These are phyloP conservation scores for Lasius platythorax DNA, from an alignment of 2,888 invertebrate species.

Conservation along the genomic window DNA sequence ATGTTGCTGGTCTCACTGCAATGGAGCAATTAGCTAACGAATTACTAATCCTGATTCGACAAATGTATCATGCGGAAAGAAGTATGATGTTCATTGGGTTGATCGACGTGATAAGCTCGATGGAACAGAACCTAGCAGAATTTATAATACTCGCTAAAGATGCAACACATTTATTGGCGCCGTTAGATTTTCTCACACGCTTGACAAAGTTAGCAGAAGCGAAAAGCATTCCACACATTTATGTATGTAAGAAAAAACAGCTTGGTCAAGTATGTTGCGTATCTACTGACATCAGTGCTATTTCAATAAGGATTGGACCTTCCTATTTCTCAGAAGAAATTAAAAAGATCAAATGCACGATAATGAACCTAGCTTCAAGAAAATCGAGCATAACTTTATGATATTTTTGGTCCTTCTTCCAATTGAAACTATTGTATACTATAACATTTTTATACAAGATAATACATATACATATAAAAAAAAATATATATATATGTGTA, in stretches of 20 bases:
- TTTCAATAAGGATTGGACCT: slow-evolving; percentile 40
- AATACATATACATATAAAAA: not conserved
- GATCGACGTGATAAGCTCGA: slow-evolving; percentile 12
- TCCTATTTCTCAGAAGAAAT: slow-evolving; percentile 30
- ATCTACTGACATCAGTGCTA: slow-evolving; percentile 5
- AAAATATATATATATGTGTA: not conserved
- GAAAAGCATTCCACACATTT: slow-evolving; percentile 9
- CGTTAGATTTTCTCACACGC: slow-evolving; percentile 29
- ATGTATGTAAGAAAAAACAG: slow-evolving; percentile 7
- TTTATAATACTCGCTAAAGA: slow-evolving; percentile 46
- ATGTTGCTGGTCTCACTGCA: not conserved
- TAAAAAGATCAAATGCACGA: slow-evolving; percentile 19
- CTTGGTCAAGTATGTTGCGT: slow-evolving; percentile 18
- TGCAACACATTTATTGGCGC: slow-evolving; percentile 31
- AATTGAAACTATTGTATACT: not conserved
- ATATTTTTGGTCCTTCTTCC: not conserved
- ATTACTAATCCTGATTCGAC: slow-evolving; percentile 34
- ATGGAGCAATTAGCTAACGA: slow-evolving; percentile 3
- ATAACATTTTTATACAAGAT: not conserved
- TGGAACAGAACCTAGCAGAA: slow-evolving; percentile 31
- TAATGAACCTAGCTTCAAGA: not conserved
- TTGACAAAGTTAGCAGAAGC: slow-evolving; percentile 19
- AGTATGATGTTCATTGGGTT: slow-evolving; percentile 32
- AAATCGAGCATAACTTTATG: not conserved
- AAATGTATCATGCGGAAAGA: slow-evolving; percentile 23